Conservation (phyloP, 2,888 invertebrate genomes). For the Dendrolimus houi region DNA sequence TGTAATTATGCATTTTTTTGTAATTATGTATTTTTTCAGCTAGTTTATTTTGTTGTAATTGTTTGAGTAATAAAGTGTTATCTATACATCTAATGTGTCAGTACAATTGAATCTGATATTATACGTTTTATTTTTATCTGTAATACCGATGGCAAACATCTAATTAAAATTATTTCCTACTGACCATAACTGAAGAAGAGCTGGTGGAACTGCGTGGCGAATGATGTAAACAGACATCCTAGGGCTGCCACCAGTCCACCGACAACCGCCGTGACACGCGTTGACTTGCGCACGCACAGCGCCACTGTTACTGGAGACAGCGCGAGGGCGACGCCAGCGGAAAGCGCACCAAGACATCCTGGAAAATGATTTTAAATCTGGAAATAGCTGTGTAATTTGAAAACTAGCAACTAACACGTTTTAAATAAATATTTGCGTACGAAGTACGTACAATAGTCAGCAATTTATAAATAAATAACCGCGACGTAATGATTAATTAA, state of each 20-base stretch:
- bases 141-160: too few relatives aligned
- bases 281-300: conserved; percentile 89
- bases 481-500: too few relatives aligned
- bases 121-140: too few relatives aligned
- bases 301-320: conserved; percentile 90
- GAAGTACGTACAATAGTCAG: background rate
- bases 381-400: too few relatives aligned
- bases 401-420: background rate
- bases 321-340: conserved; percentile 85
- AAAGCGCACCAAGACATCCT: conserved; percentile 90
- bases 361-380: conserved; percentile 41
- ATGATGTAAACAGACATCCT: conserved; percentile 92
- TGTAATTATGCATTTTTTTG: too few relatives aligned
- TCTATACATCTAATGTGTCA: too few relatives aligned
- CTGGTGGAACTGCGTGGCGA: conserved; percentile 93
- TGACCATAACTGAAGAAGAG: conserved; percentile 88
- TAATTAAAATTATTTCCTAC: conserved; percentile 7
- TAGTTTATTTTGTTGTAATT: too few relatives aligned
- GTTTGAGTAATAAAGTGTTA: too few relatives aligned
- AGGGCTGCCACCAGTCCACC: conserved; percentile 91
- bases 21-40: too few relatives aligned
- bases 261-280: conserved; percentile 91
- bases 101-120: too few relatives aligned
- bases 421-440: conserved; percentile 1
- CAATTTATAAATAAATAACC: too few relatives aligned